phyloP scores from a whole-genome alignment of 2,888 invertebrate species.

The Campoplex nolae region DNA sequence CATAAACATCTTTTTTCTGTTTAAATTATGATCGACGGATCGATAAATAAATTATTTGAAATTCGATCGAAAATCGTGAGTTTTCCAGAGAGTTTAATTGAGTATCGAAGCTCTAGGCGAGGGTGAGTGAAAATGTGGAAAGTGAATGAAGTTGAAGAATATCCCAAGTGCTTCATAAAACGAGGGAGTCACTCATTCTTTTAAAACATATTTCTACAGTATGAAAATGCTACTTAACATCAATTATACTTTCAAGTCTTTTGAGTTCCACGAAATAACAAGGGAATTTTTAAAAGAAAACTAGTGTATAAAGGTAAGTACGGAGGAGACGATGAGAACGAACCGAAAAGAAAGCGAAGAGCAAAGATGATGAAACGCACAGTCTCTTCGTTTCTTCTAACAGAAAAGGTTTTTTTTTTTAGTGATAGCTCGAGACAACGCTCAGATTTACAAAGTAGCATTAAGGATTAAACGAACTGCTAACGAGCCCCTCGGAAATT shows the following conservation, averaged over 20 bases:
- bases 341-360: conserved; percentile 16
- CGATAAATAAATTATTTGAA: too few relatives aligned
- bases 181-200: not conserved
- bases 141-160: not conserved
- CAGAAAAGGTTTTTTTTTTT: conserved; percentile 36
- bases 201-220: not conserved
- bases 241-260: not conserved
- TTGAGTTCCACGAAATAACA: conserved; percentile 18
- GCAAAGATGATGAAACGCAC: conserved; percentile 49
- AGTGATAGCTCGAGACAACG: conserved; percentile 55
- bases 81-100: not conserved
- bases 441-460: conserved; percentile 57
- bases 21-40: not conserved
- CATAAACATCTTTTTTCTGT: not conserved
- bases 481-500: conserved; percentile 65
- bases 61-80: not conserved
- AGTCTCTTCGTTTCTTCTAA: conserved; percentile 15
- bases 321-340: conserved; percentile 5
- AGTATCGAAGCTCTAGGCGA: not conserved
- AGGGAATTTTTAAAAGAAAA: conserved; percentile 4
- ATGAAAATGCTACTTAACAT: not conserved
- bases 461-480: conserved; percentile 56
- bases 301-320: not conserved
- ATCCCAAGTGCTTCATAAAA: not conserved
- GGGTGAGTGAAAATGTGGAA: not conserved